phyloP scores from a whole-genome alignment of 2,113 vertebrate genomes.

The Dolichotis patagonum region DNA sequence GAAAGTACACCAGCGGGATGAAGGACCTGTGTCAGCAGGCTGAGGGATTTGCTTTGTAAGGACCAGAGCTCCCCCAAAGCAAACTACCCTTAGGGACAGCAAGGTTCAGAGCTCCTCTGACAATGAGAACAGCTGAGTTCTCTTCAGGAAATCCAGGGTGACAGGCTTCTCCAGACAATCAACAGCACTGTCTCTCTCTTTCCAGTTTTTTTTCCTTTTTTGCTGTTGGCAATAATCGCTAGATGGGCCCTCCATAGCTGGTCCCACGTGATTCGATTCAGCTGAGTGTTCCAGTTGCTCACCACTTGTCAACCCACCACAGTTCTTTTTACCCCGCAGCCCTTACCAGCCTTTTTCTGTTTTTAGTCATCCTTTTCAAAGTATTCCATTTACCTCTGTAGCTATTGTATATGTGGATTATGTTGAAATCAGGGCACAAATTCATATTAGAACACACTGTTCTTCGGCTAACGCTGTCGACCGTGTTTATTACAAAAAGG shows the following conservation, averaged over 20 bases:
- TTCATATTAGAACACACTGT: not conserved
- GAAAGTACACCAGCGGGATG: not conserved
- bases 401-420: not conserved
- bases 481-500: not conserved
- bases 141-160: not conserved
- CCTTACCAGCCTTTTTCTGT: not conserved
- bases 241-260: not conserved
- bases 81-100: not conserved
- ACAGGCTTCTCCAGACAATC: not conserved
- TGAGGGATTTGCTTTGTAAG: not conserved
- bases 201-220: not conserved
- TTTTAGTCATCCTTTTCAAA: constrained; percentile 46
- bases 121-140: not conserved
- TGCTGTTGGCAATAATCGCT: not conserved
- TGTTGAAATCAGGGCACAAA: not conserved
- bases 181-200: not conserved
- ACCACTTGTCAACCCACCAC: not conserved
- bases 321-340: not conserved
- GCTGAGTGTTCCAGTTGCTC: not conserved
- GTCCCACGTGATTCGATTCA: not conserved
- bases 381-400: not conserved
- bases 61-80: not conserved
- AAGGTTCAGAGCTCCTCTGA: not conserved
- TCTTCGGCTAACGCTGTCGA: not conserved
- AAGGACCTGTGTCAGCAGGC: not conserved